Conservation (phyloP, 2,888 invertebrate species). For the Oxystoma pomonae region DNA sequence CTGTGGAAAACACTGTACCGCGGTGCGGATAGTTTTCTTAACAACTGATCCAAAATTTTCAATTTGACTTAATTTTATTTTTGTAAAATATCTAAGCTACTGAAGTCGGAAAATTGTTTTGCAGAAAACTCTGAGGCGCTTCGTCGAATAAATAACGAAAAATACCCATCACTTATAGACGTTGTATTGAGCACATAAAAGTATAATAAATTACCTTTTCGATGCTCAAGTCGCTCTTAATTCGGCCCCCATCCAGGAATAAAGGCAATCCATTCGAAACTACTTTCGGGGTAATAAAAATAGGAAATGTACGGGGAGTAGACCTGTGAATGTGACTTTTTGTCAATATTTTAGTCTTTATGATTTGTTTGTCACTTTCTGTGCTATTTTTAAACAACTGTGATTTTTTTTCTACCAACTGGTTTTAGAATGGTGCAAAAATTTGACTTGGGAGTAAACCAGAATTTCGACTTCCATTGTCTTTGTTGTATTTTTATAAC, state of each 20-base stretch:
- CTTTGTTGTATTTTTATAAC: too few relatives aligned
- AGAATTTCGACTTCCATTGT: too few relatives aligned
- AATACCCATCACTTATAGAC: neutral
- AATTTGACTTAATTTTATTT: too few relatives aligned
- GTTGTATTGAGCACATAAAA: neutral
- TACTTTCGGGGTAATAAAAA: neutral
- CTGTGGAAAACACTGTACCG: too few relatives aligned
- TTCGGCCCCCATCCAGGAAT: neutral
- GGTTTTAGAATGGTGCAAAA: too few relatives aligned
- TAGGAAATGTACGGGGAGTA: neutral
- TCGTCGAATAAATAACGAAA: neutral
- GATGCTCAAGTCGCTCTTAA: neutral
- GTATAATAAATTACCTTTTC: neutral
- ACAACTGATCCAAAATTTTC: too few relatives aligned
- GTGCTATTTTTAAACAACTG: too few relatives aligned
- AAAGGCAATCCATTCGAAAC: neutral
- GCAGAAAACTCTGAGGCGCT: neutral
- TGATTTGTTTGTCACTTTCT: neutral
- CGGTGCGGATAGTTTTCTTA: too few relatives aligned
- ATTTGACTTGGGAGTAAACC: too few relatives aligned
- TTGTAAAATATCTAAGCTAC: too few relatives aligned
- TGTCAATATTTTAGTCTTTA: neutral
- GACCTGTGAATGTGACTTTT: neutral
- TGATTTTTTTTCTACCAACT: too few relatives aligned
- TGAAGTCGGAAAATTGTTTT: neutral